Conservation (phyloP, 2,113 vertebrate genomes). For the Leucopternis melanops region DNA sequence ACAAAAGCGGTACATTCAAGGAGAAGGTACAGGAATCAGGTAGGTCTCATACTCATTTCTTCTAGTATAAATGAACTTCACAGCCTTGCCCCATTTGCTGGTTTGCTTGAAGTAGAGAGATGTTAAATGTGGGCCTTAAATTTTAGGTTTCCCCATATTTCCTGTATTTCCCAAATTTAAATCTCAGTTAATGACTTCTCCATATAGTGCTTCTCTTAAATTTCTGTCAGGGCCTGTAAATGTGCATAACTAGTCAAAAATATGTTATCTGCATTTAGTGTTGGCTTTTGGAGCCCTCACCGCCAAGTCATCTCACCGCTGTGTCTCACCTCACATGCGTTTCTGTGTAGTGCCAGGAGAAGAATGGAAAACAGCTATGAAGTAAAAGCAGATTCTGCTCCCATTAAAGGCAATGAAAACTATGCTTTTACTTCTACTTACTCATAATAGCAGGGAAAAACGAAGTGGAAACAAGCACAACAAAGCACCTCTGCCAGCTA, state of each 20-base stretch:
- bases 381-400: conserved; percentile 38
- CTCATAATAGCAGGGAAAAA: conserved; percentile 4
- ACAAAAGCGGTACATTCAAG: not conserved
- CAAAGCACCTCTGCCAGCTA: conserved; percentile 46
- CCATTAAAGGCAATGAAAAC: conserved; percentile 44
- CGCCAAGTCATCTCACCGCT: not conserved
- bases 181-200: conserved; percentile 36
- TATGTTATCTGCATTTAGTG: conserved; percentile 24
- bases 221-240: not conserved
- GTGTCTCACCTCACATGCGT: not conserved
- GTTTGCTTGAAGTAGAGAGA: not conserved
- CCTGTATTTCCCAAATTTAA: not conserved
- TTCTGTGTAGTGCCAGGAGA: conserved; percentile 4
- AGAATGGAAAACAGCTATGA: conserved; percentile 34
- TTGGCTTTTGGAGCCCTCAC: not conserved
- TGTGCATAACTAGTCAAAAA: not conserved
- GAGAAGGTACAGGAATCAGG: not conserved
- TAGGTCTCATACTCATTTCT: not conserved
- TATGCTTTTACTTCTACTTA: conserved; percentile 43
- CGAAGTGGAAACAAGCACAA: conserved; percentile 55
- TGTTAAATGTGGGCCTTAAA: not conserved
- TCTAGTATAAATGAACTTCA: not conserved
- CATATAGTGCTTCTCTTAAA: not conserved
- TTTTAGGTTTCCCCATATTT: not conserved
- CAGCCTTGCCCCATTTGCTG: not conserved